These are phyloP conservation scores for Drosophila anomalipes DNA, from an alignment of 2,888 invertebrate genomes.

Conservation along the genomic window DNA sequence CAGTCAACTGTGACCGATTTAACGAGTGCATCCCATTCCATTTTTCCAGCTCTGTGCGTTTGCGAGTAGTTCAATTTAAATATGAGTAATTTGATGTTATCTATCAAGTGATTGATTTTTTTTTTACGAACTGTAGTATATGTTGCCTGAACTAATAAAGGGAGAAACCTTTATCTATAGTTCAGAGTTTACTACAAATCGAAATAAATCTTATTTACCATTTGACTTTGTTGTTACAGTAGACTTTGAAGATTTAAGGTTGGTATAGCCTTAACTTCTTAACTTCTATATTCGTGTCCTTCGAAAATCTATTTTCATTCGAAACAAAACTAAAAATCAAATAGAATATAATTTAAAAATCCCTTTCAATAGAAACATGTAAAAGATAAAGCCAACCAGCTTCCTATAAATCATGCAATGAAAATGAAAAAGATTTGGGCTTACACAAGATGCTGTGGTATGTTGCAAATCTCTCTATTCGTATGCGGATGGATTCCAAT, in stretches of 20 bases:
- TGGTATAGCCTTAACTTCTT: not conserved
- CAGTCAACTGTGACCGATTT: constrained; percentile 49
- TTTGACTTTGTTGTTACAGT: not conserved
- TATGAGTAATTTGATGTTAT: constrained; percentile 25
- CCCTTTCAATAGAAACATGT: not conserved
- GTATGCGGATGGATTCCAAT: constrained; percentile 72
- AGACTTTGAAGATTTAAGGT: not conserved
- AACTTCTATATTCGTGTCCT: not conserved
- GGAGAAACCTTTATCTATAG: not conserved
- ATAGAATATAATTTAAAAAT: not conserved
- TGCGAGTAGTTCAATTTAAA: constrained; percentile 13
- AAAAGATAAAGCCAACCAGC: not conserved
- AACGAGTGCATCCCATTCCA: constrained; percentile 39
- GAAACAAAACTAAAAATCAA: not conserved
- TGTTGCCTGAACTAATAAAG: not conserved
- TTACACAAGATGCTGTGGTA: constrained; percentile 40
- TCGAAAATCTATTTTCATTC: not conserved
- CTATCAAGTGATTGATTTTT: constrained; percentile 14
- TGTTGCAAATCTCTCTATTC: constrained; percentile 61
- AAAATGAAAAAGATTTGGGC: constrained; percentile 24
- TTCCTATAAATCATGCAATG: constrained; percentile 36
- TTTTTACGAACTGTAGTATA: not conserved
- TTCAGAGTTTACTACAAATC: not conserved
- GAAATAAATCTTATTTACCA: not conserved
- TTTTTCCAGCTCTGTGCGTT: constrained; percentile 33